Evolutionary conservation across 1,140 invertebrate species (phyloP), one percentile per base, ranked within the genome.

Genomic region (Drosophila punjabiensis): DNA sequence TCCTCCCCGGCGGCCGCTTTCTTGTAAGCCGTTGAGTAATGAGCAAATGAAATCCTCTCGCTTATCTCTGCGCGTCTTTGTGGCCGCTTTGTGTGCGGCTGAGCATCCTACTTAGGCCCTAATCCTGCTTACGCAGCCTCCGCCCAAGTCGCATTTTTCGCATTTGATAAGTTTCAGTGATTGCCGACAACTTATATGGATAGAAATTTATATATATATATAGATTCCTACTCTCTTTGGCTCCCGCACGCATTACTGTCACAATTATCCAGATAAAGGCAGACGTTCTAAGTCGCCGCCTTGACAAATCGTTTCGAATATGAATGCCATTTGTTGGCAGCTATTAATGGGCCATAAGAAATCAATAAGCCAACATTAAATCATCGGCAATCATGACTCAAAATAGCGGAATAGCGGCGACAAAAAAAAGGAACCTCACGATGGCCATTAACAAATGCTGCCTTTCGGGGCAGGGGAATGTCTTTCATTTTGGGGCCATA

Each of bases 1-100:
- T 67, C 68, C 48, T 67, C 52, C 30, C 16, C 53, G 39, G 28
- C 39, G 56, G 39, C 58, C 35, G 56, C 69, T 50, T 35, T 16
- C 47, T 32, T 68, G 71, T 89, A 88, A 88, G 85, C 85, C 69
- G 69, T 85, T 88, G 85, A 88, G 86, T 88, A 88, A 88, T 89
- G 85, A 89, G 85, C 85, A 90, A 89, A 81, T 89, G 78, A 88
- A 88, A 88, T 88, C 85, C 85, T 70, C 75, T 77, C 81, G 86
- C 85, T 88, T 88, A 88, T 88, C 85, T 89, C 76, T 77, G 64
- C 83, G 81, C 52, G 69, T 68, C 85, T 85, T 89, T 88, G 85
- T 78, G 85, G 82, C 69, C 70, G 86, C 81, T 90, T 81, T 81
- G 78, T 89, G 65, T 73, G 37, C 43, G 78, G 41, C 78, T 84